Conservation (phyloP, 2,888 invertebrate species). For the Altica lythri region DNA sequence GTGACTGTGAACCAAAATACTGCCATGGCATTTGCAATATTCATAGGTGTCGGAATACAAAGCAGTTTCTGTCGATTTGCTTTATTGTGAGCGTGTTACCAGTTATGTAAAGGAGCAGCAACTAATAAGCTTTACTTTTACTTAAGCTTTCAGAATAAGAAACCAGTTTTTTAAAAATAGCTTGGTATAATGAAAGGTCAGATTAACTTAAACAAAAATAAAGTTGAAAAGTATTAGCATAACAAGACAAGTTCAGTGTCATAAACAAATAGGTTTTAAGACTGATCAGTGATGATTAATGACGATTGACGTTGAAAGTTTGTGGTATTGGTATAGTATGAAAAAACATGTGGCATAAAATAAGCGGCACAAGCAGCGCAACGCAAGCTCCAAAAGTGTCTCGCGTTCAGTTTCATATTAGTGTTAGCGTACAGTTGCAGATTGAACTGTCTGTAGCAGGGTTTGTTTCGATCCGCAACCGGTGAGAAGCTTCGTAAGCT, state of each 20-base stretch:
- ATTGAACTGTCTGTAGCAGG: slow-evolving; percentile 43
- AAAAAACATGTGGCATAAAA: slow-evolving; percentile 47
- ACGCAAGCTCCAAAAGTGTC: slow-evolving; percentile 45
- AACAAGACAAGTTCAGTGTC: slow-evolving; percentile 37
- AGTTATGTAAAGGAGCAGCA: too few relatives aligned
- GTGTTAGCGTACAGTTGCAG: slow-evolving; percentile 52
- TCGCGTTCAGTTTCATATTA: slow-evolving; percentile 43
- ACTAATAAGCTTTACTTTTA: too few relatives aligned
- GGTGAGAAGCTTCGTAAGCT: slow-evolving; percentile 17
- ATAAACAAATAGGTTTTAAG: slow-evolving; percentile 50
- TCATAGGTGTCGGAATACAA: too few relatives aligned
- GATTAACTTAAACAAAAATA: not conserved
- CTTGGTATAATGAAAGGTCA: too few relatives aligned
- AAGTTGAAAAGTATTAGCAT: slow-evolving; percentile 8
- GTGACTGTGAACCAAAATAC: too few relatives aligned
- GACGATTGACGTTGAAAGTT: slow-evolving; percentile 47
- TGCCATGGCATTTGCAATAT: too few relatives aligned
- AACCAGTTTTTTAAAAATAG: too few relatives aligned
- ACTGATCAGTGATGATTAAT: slow-evolving; percentile 51
- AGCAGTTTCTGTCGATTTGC: too few relatives aligned
- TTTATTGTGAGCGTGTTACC: too few relatives aligned
- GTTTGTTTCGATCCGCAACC: slow-evolving; percentile 34
- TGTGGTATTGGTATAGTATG: slow-evolving; percentile 42
- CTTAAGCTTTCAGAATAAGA: too few relatives aligned
- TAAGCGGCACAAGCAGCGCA: slow-evolving; percentile 46